Conservation (phyloP, 2,113 vertebrate species). For the Ammospiza nelsoni region DNA sequence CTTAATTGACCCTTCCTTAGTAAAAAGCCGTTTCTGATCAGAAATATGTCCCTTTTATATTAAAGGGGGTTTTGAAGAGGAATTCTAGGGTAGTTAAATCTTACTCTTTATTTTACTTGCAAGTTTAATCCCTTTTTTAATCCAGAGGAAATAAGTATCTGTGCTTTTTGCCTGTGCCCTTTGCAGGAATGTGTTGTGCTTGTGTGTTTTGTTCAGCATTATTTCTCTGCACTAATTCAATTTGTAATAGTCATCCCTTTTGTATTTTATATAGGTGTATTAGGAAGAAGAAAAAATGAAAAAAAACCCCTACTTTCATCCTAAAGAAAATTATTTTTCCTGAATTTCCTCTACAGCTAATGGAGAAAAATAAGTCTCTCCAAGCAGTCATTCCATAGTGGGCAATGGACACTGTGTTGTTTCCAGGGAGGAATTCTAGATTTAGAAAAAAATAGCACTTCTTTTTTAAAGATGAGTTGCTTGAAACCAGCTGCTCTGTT, state of each 20-base stretch:
- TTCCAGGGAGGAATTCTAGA: background rate
- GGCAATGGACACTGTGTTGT: background rate
- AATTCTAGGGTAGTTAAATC: background rate
- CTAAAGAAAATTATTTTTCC: background rate
- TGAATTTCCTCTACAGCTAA: background rate
- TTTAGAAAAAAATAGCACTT: background rate
- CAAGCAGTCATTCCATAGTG: background rate
- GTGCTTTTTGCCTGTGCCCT: background rate
- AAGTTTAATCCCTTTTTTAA: background rate
- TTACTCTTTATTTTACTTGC: background rate
- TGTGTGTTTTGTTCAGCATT: background rate
- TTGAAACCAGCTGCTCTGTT: background rate
- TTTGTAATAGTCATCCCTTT: background rate
- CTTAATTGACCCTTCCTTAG: background rate
- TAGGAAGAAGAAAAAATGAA: background rate
- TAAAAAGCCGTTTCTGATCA: background rate
- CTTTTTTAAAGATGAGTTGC: background rate
- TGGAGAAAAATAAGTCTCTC: background rate
- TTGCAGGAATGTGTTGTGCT: background rate
- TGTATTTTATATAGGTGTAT: background rate
- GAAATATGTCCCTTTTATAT: background rate
- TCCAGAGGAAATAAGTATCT: background rate
- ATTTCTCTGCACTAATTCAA: background rate
- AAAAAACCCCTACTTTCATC: rapidly evolving
- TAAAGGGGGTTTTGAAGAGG: background rate